Percentiles rank a stretch among this genome's conserved stretches.
phyloP scores from a whole-genome alignment of 2,113 vertebrate species.

The Anolis sagrei region DNA sequence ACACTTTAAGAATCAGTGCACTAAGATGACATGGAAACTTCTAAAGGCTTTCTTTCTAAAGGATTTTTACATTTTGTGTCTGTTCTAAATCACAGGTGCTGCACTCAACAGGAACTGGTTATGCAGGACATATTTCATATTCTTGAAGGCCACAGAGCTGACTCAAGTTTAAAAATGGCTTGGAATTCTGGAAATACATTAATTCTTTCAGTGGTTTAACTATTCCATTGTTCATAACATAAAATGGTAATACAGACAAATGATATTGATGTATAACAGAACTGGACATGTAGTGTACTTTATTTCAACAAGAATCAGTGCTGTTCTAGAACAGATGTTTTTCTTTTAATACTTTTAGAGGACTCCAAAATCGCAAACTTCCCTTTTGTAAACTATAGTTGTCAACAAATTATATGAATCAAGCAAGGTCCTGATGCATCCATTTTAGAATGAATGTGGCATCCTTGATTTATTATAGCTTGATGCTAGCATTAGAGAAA shows the following conservation, averaged over 20 bases:
- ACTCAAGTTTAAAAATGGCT: not conserved
- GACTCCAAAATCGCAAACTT: conserved; percentile 35
- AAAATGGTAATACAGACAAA: conserved; percentile 2
- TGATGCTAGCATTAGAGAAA: conserved; percentile 57
- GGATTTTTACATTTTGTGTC: not conserved
- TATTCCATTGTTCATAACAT: not conserved
- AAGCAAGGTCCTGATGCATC: conserved; percentile 55
- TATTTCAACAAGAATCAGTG: conserved; percentile 29
- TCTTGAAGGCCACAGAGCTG: conserved; percentile 24
- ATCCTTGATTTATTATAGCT: conserved; percentile 44
- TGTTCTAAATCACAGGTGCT: not conserved
- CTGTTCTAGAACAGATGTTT: conserved; percentile 13
- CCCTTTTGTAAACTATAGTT: conserved; percentile 38
- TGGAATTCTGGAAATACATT: not conserved
- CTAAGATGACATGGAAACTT: not conserved
- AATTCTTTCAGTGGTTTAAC: not conserved
- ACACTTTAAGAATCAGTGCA: not conserved
- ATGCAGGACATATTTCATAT: not conserved
- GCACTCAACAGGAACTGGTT: not conserved
- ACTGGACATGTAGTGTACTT: conserved; percentile 7
- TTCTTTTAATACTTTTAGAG: conserved; percentile 29
- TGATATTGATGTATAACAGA: conserved; percentile 1
- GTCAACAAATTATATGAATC: conserved; percentile 52
- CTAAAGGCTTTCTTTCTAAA: not conserved
- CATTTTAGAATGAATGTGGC: conserved; percentile 61